Base-by-base conservation (phyloP, 2,888 invertebrate species). In the Erebia palarica region DNA sequence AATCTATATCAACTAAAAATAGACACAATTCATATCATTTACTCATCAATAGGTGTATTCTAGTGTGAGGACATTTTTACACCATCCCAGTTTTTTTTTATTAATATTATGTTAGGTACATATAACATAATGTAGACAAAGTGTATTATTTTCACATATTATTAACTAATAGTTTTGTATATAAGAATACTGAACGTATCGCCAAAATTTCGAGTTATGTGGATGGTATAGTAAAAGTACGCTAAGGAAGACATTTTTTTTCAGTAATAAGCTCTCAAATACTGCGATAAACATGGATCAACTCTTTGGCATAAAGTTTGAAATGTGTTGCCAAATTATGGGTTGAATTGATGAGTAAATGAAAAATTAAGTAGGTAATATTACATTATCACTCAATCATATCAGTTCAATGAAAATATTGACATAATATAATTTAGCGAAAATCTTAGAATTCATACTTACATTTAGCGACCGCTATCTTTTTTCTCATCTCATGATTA, bases 291-390 rank as follows among this genome's bases (percentile, higher is more conserved):
- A 82, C 78, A 81, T 81, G 78, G 78, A 82, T 81, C 86, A 83
- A 88, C 81, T 92, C 92, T 92, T 93, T 93, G 92, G 92, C 90
- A 89, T 87, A 84, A 84, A 83, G 81, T 82, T 82, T 16, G n/a
- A 82, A 18, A 57, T 47, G 14, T 44, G 3, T 57, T 21, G 66
- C 66, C 58, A 66, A 66, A 66, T 14, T 18, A 44, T 21, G 14
- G n/a, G 53, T 73, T 83, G 65, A 77, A 86, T 89, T 90, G 85
- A 89, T 88, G 88, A 86, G 86, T 83, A 81, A 85, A 88, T 83
- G 87, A 87, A 86, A 81, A 84, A 13, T n/a, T 14, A 49, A 49
- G 1, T 21, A 18, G 11, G 18, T 58, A 14, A 14, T 18, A 55
- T 82, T 83, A 86, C 81, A 84, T 81, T 86, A 84, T 83, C 82